Conservation (phyloP, 2,888 invertebrate genomes). For the Tipula lateralis region DNA sequence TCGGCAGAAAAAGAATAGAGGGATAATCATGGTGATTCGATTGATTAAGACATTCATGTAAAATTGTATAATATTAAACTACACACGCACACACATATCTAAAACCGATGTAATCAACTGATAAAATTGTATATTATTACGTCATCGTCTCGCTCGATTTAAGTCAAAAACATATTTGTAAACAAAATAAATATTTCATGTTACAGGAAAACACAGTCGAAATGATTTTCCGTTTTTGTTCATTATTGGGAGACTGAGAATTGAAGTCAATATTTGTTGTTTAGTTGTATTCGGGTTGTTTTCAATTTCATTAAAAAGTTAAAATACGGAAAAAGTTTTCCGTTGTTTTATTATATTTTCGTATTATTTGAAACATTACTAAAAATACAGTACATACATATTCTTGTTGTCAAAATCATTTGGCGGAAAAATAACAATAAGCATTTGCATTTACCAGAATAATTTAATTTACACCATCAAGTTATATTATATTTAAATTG, state of each 20-base stretch:
- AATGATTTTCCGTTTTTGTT: background rate
- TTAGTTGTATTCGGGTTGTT: background rate
- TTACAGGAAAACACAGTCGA: background rate
- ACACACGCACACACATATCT: background rate
- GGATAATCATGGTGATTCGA: background rate
- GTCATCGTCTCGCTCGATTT: background rate
- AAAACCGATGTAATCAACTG: background rate
- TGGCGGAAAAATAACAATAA: background rate
- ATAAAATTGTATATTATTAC: background rate
- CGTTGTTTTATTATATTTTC: background rate
- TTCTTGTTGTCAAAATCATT: background rate
- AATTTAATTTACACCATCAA: no score
- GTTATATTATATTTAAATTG: no score
- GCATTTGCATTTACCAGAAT: no score
- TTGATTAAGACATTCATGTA: background rate
- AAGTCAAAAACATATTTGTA: background rate
- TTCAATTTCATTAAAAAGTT: background rate
- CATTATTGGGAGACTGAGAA: background rate
- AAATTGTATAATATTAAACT: no score
- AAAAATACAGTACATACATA: background rate
- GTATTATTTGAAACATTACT: background rate
- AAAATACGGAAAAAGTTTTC: background rate
- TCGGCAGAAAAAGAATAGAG: background rate
- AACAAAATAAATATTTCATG: background rate
- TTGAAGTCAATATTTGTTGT: background rate